These are phyloP conservation scores for Yponomeuta malinellus DNA, from an alignment of 2,888 invertebrate genomes.

Conservation along the genomic window DNA sequence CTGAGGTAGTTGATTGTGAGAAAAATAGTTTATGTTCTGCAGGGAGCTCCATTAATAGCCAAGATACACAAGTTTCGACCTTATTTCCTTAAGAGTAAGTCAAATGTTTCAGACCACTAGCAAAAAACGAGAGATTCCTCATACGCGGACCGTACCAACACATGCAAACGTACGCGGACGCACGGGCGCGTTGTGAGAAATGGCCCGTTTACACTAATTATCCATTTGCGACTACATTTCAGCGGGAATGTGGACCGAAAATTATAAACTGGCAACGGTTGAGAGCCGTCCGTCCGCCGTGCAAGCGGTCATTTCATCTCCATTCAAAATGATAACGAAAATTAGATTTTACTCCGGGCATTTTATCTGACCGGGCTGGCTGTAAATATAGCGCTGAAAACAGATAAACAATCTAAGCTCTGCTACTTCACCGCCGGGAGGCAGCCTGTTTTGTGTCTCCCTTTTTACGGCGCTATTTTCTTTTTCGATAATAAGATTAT, in stretches of 20 bases:
- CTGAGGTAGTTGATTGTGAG: too few relatives aligned
- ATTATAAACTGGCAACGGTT: constrained; percentile 34
- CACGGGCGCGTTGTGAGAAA: not conserved
- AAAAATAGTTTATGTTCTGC: too few relatives aligned
- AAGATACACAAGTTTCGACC: too few relatives aligned
- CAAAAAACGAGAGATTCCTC: too few relatives aligned
- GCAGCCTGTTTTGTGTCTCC: not conserved
- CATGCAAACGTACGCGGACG: not conserved
- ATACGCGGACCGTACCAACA: not conserved
- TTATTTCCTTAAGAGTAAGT: too few relatives aligned
- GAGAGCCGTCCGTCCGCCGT: not conserved
- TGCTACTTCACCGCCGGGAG: not conserved
- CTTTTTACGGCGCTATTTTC: not conserved
- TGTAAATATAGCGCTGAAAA: not conserved
- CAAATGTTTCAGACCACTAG: too few relatives aligned
- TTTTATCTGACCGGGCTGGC: not conserved
- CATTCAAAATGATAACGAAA: not conserved
- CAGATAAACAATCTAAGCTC: not conserved
- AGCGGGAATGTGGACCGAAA: constrained; percentile 37
- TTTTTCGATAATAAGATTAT: not conserved
- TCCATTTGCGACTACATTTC: constrained; percentile 47
- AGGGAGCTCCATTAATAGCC: too few relatives aligned
- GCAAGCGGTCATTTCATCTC: not conserved
- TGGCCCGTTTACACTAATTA: constrained; percentile 28
- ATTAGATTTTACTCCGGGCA: not conserved